Base-by-base conservation (phyloP, 2,113 vertebrate genomes). In the Semicossyphus pulcher region DNA sequence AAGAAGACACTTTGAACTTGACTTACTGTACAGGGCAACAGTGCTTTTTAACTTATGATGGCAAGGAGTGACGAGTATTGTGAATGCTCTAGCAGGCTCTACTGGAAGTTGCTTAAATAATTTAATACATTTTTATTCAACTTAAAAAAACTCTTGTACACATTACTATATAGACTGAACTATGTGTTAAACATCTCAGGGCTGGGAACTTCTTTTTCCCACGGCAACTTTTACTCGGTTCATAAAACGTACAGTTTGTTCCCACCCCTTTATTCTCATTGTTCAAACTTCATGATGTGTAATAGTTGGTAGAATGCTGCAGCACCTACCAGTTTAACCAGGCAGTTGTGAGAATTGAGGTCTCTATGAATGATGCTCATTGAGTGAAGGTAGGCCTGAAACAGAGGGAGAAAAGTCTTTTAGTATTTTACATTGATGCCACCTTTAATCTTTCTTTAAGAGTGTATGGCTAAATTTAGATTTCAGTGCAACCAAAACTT, bases 341-440 rank as follows among this genome's bases (percentile, higher is more conserved):
- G 94, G 94, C 97, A 98, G 61, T 98, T 98, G 92, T 97, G 95
- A 16, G 97, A 97, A 86, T 98, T 98, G 89, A 98, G 95, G 61
- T 96, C 95, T 90, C 96, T 94, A 89, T 96, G 95, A 87, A 98
- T 97, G 89, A 97, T 97, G 84, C 93, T 95, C 95, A 96, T 96
- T 4, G 96, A 98, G 87, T 96, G 97, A 83, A 98, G 91, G 79
- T 98, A 97, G 16, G 97, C 95, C 97, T 99, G 91, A 92, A 80
- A 81, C 37, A 67, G 66, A 54, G 1, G n/a, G n/a, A 41, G 7
- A 10, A 65, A 47, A 67, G 11, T 44, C 1, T n/a, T n/a, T n/a
- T n/a, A n/a, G n/a, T n/a, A n/a, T n/a, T n/a, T n/a, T n/a, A n/a
- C n/a, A n/a, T n/a, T n/a, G n/a, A n/a, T n/a, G n/a, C n/a, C n/a